Conservation (phyloP, 2,797 vertebrate genomes). For the Argyrosomus regius region DNA sequence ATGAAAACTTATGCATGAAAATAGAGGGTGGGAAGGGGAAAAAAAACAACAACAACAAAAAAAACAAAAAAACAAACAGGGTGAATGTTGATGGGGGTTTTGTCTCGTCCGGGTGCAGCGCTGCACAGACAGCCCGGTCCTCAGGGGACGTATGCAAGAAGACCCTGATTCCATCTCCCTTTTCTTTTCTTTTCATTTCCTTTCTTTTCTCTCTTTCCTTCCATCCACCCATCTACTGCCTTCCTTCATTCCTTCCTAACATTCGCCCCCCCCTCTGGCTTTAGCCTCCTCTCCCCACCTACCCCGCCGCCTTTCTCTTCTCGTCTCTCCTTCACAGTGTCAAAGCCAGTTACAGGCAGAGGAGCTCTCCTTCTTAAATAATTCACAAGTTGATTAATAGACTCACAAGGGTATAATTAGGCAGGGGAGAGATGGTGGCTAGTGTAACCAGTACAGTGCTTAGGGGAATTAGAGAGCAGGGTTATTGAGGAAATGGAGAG, state of each 20-base stretch:
- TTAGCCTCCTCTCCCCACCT: constrained; percentile 48
- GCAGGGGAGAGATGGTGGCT: constrained; percentile 95
- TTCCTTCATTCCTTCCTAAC: constrained; percentile 49
- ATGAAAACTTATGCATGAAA: constrained; percentile 88
- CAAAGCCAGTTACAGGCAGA: constrained; percentile 94
- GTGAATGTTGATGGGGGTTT: constrained; percentile 83
- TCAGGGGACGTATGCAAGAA: constrained; percentile 85
- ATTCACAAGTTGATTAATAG: constrained; percentile 99
- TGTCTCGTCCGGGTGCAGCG: constrained; percentile 79
- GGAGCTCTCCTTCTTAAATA: constrained; percentile 96
- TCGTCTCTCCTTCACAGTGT: constrained; percentile 84
- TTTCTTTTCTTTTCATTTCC: constrained; percentile 57
- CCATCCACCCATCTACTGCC: constrained; percentile 53
- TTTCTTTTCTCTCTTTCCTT: constrained; percentile 50
- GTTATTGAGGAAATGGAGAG: constrained; percentile 92
- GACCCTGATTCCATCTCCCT: constrained; percentile 78
- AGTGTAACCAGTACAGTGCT: constrained; percentile 97
- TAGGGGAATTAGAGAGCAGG: constrained; percentile 95
- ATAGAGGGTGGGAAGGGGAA: constrained; percentile 70
- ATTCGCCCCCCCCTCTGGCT: constrained; percentile 33
- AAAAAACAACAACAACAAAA: constrained; percentile 73
- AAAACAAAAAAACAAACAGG: constrained; percentile 79
- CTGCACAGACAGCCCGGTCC: constrained; percentile 79
- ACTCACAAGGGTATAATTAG: constrained; percentile 99
- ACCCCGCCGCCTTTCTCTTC: constrained; percentile 64